phyloP scores from a whole-genome alignment of 2,888 invertebrate genomes.

The Hedychridium roseum region DNA sequence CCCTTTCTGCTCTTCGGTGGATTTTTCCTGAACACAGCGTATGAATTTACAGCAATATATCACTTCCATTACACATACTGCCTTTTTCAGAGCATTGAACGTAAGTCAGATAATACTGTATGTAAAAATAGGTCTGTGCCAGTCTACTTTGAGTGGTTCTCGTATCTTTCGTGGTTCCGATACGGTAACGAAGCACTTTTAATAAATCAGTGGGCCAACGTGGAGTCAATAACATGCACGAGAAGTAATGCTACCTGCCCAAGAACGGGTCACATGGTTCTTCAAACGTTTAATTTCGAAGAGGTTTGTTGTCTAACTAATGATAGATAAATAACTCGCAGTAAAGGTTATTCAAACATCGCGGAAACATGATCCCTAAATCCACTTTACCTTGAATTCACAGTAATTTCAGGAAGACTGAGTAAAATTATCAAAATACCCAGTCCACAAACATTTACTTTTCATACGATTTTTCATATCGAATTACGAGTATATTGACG shows the following conservation, averaged over 20 bases:
- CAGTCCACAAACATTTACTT: no score
- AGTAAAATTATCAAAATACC: no score
- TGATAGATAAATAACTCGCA: no score
- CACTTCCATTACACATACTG: neutral
- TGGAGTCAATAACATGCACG: conserved; percentile 80
- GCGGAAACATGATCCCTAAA: no score
- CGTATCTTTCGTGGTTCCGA: conserved; percentile 90
- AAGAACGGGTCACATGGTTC: conserved; percentile 77
- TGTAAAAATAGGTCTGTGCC: conserved; percentile 77
- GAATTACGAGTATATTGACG: no score
- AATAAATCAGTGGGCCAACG: conserved; percentile 87
- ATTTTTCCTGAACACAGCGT: conserved; percentile 91
- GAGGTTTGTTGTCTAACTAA: conserved; percentile 68
- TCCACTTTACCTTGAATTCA: no score
- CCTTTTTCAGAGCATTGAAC: neutral
- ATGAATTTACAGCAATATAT: conserved; percentile 53
- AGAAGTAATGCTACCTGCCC: conserved; percentile 80
- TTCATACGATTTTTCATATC: no score
- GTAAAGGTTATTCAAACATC: no score
- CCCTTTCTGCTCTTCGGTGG: conserved; percentile 96
- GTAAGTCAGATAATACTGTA: neutral
- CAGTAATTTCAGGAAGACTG: no score
- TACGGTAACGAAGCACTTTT: conserved; percentile 90
- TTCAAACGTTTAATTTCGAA: conserved; percentile 81
- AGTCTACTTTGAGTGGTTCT: conserved; percentile 83